phyloP scores from a whole-genome alignment of 2,113 vertebrate genomes.

The Ornithorhynchus anatinus region DNA sequence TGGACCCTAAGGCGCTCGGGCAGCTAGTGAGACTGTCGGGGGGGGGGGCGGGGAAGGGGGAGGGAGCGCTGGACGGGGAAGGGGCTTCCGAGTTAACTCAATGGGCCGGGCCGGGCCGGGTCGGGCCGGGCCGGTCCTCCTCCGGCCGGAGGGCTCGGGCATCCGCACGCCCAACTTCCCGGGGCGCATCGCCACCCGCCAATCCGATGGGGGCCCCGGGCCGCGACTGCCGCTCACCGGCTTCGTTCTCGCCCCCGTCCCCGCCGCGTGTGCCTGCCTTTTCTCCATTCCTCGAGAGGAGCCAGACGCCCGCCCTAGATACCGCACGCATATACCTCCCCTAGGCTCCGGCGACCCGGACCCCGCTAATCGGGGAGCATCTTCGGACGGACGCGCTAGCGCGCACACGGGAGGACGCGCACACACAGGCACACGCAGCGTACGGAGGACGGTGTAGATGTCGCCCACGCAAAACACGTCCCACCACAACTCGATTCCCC shows the following conservation, averaged over 20 bases:
- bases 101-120: neutral
- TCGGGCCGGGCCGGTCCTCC: neutral
- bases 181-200: too few species aligned
- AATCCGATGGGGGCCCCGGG: too few species aligned
- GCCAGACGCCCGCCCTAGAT: too few species aligned
- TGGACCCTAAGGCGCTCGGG: conserved; percentile 28
- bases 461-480: conserved; percentile 43
- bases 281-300: too few species aligned
- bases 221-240: too few species aligned
- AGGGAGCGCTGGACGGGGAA: neutral
- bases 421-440: too few species aligned
- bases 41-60: neutral
- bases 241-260: too few species aligned
- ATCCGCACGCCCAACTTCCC: too few species aligned
- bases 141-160: too few species aligned
- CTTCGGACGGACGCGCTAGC: neutral
- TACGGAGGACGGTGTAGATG: too few species aligned
- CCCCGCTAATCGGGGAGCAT: neutral
- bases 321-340: too few species aligned
- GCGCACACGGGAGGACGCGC: conserved; percentile 19
- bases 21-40: conserved; percentile 32
- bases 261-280: too few species aligned
- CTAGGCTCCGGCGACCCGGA: conserved; percentile 6
- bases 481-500: conserved; percentile 50
- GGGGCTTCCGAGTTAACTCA: conserved; percentile 39